Conservation (phyloP, 2,113 vertebrate species). For the Nycticryphes semicollaris region DNA sequence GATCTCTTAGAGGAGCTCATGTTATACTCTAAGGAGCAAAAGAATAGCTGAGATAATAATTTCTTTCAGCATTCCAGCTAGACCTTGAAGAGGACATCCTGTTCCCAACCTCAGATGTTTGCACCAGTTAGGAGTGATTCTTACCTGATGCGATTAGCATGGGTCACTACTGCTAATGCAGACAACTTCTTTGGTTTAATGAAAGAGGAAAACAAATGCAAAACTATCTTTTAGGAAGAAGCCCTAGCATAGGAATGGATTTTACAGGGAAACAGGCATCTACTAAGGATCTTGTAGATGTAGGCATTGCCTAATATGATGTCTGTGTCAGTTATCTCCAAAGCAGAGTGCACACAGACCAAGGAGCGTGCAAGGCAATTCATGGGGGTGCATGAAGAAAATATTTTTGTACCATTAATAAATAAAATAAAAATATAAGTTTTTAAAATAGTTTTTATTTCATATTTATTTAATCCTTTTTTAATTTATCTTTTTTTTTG, state of each 20-base stretch:
- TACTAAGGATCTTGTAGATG: not conserved
- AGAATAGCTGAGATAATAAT: not conserved
- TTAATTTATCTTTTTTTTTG: not conserved
- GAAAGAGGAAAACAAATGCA: not conserved
- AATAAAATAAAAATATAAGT: not conserved
- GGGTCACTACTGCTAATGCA: not conserved
- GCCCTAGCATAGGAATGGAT: not conserved
- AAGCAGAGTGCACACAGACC: not conserved
- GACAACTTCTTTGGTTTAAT: not conserved
- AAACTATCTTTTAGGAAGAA: not conserved
- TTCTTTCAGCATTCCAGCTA: not conserved
- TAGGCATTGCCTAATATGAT: not conserved
- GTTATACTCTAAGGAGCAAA: not conserved
- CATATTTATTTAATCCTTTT: not conserved
- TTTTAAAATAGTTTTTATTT: not conserved
- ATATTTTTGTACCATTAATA: not conserved
- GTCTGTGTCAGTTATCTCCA: not conserved
- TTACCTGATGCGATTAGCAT: not conserved
- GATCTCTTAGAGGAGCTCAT: not conserved
- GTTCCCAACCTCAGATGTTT: not conserved
- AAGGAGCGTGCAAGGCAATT: not conserved
- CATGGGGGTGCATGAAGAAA: not conserved
- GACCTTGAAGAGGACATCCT: not conserved
- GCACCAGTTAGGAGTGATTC: not conserved
- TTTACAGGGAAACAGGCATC: not conserved